These are phyloP conservation scores for Rhagonycha lutea DNA, from an alignment of 2,888 invertebrate species.

Conservation along the genomic window DNA sequence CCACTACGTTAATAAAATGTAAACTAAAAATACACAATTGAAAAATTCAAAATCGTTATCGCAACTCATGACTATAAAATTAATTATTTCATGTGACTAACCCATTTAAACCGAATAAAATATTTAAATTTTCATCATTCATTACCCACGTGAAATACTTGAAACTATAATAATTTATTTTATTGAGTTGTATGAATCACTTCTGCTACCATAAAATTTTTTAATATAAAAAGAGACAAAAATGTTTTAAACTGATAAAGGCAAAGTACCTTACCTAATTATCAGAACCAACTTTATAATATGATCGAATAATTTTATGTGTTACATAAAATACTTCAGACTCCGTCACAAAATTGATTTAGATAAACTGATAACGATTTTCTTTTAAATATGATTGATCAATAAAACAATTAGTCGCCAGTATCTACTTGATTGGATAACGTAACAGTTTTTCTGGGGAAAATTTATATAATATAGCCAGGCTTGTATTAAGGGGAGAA, in stretches of 20 bases:
- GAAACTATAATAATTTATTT: neutral
- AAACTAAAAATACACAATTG: neutral
- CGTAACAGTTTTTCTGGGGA: too few relatives aligned
- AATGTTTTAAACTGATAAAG: neutral
- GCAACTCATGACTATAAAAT: neutral
- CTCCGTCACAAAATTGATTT: too few relatives aligned
- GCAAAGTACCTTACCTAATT: neutral
- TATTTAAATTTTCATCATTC: neutral
- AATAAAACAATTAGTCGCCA: too few relatives aligned
- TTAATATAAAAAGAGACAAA: neutral
- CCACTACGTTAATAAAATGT: neutral
- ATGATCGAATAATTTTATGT: neutral
- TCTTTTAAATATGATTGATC: too few relatives aligned
- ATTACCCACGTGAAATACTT: neutral
- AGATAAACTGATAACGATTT: too few relatives aligned
- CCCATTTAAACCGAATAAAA: neutral
- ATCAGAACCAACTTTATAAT: neutral
- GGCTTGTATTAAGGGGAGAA: too few relatives aligned
- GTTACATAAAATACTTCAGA: too few relatives aligned
- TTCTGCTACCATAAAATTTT: neutral
- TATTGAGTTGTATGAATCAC: neutral
- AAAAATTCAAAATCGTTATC: neutral
- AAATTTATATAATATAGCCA: too few relatives aligned
- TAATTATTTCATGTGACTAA: neutral
- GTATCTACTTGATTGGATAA: too few relatives aligned